Evolutionary conservation across 2,888 invertebrate species (phyloP), one percentile per base, ranked within the genome.

Genomic region (Patella depressa): DNA sequence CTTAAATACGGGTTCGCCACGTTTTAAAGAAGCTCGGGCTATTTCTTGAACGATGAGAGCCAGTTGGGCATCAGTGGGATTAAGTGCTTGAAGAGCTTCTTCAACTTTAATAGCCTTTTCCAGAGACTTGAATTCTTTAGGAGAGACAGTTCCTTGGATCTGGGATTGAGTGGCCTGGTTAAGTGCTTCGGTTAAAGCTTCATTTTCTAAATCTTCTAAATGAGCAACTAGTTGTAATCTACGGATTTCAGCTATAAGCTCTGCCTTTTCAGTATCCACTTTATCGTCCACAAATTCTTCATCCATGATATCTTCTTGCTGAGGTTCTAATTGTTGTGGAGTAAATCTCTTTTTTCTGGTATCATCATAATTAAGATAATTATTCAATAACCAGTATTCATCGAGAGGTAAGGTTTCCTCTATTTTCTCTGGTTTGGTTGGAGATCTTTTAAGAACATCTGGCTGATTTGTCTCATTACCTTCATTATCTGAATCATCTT

Each of bases 161-260:
- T 88, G 88, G 14, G 85, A 82, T 11, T 87, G 74, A 1, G 88
- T 87, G 1, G 88, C 87, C 70, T 84, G 84, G 74, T 87, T 86
- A 19, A 88, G 74, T 12, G 87, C 87, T 54, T 85, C 83, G 9
- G 88, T 86, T 15, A 88, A 80, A 45, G 80, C 83, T 70, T 88
- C 88, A 72, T 87, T 88, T 82, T 88, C 88, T 55, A 85, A 79
- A 75, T 86, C 87, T 75, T 86, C 86, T 15, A 88, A 78, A n/a
- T 78, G 74, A 7, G 78, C 24, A 65, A 65, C 65, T 24, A 65
- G 14, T 65, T 24, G 19, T 65, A 65, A 65, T 65, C 65, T 24
- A 24, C 24, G 19, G 24, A 65, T 65, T 65, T 65, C 65, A 65
- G 65, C 65, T 24, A 65, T 19, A 19, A 65, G 19, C 11, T 11